Conservation (phyloP, 2,888 invertebrate species). For the Volucella zonaria region DNA sequence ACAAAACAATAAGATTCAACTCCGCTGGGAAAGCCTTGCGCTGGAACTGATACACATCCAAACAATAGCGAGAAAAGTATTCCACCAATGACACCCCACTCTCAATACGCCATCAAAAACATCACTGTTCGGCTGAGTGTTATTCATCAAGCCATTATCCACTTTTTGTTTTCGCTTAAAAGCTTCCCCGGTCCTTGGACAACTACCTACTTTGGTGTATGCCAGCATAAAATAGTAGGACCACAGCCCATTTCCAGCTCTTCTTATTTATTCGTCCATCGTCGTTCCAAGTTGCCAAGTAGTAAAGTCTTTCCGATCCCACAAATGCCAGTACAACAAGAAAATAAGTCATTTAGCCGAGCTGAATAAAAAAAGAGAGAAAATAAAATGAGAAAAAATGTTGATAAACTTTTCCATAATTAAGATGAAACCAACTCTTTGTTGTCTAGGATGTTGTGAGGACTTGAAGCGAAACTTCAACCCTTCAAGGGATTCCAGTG, state of each 20-base stretch:
- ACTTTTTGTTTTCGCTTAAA: slow-evolving; percentile 57
- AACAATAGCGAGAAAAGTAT: slow-evolving; percentile 43
- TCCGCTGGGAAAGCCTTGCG: too few species aligned
- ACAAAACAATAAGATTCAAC: too few species aligned
- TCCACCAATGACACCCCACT: slow-evolving; percentile 32
- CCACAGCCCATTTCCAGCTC: not conserved
- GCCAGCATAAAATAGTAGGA: too few species aligned
- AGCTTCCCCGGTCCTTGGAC: slow-evolving; percentile 6
- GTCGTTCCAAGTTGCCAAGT: slow-evolving; percentile 42
- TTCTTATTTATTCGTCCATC: slow-evolving; percentile 40
- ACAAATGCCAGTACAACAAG: slow-evolving; percentile 31
- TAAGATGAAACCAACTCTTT: slow-evolving; percentile 70
- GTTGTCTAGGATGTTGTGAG: slow-evolving; percentile 60
- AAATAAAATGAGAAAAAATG: slow-evolving; percentile 32
- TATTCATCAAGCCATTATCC: slow-evolving; percentile 71
- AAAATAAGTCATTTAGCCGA: slow-evolving; percentile 68
- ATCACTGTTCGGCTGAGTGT: slow-evolving; percentile 45
- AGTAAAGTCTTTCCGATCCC: slow-evolving; percentile 46
- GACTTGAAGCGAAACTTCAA: slow-evolving; percentile 53
- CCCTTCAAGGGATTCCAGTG: not conserved
- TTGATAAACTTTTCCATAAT: slow-evolving; percentile 59
- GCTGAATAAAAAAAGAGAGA: not conserved
- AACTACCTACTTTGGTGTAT: not conserved
- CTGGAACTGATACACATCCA: not conserved
- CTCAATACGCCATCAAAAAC: slow-evolving; percentile 39